Evolutionary conservation across 2,797 vertebrate species (phyloP).

Genomic region (Alectoris magna): DNA sequence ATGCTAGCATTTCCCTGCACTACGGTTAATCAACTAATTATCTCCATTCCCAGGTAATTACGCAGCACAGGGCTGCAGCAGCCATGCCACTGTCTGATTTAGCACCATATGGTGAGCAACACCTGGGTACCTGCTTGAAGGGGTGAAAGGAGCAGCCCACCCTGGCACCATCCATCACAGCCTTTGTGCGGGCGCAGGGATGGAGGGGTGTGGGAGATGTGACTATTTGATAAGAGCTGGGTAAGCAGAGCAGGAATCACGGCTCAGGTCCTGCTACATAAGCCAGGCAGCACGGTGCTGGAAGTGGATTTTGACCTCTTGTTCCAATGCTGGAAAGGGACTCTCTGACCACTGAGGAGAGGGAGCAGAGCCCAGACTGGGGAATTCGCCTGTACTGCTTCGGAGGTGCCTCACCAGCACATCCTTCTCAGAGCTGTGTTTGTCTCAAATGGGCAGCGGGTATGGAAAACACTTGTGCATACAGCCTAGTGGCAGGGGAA

Average conservation of each 20-base stretch:
- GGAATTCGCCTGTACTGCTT: background rate
- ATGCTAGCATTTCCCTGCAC: rapidly evolving
- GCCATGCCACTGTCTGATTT: background rate
- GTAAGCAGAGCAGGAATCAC: background rate
- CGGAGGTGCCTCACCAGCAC: background rate
- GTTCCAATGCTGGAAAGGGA: background rate
- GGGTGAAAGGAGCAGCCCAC: background rate
- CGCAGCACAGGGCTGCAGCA: background rate
- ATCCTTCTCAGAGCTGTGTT: background rate
- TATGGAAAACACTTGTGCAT: background rate
- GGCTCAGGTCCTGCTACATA: background rate
- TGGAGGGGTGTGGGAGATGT: background rate
- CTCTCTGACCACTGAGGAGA: background rate
- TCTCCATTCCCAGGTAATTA: background rate
- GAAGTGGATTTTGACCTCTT: background rate
- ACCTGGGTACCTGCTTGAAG: background rate
- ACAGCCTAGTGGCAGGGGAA: background rate
- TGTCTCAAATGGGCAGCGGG: background rate
- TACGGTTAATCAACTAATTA: background rate
- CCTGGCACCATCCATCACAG: background rate
- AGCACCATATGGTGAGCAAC: too few relatives aligned
- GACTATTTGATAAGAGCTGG: background rate
- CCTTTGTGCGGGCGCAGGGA: background rate
- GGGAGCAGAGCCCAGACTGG: background rate
- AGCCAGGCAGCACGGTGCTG: background rate